Conservation (phyloP, 2,113 vertebrate species). For the Nestor notabilis region DNA sequence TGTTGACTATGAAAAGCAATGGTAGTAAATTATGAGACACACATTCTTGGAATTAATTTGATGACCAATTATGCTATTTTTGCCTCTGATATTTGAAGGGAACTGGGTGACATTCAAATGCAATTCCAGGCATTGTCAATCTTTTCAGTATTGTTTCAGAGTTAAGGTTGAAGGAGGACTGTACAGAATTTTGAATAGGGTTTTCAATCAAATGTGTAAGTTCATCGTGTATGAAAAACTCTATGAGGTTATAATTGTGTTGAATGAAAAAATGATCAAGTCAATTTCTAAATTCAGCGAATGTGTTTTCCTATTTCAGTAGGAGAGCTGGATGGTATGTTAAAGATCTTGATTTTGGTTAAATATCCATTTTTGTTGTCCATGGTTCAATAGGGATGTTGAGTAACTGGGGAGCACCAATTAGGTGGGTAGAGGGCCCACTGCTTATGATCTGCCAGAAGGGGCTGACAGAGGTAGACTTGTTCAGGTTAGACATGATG, state of each 20-base stretch:
- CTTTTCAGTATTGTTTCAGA: background rate
- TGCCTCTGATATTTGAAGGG: background rate
- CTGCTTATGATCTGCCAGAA: background rate
- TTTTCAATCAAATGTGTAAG: background rate
- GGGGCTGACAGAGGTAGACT: background rate
- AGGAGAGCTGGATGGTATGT: background rate
- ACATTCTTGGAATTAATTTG: background rate
- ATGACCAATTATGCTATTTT: conserved; percentile 15
- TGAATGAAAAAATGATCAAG: background rate
- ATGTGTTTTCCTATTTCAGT: background rate
- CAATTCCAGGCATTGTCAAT: background rate
- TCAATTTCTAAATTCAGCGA: background rate
- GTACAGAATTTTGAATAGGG: background rate
- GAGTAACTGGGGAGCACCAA: background rate
- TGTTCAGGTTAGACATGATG: background rate
- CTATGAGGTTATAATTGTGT: background rate
- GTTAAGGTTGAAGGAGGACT: background rate
- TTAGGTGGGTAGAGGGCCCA: background rate
- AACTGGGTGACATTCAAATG: background rate
- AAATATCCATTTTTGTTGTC: background rate
- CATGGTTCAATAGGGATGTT: background rate
- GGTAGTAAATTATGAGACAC: background rate
- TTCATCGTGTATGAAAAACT: background rate
- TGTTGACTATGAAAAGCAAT: conserved; percentile 1
- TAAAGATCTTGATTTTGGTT: background rate